Evolutionary conservation across 2,113 vertebrate species (phyloP), one percentile per base, ranked within the genome.

Genomic region (Neodon shergylaensis): DNA sequence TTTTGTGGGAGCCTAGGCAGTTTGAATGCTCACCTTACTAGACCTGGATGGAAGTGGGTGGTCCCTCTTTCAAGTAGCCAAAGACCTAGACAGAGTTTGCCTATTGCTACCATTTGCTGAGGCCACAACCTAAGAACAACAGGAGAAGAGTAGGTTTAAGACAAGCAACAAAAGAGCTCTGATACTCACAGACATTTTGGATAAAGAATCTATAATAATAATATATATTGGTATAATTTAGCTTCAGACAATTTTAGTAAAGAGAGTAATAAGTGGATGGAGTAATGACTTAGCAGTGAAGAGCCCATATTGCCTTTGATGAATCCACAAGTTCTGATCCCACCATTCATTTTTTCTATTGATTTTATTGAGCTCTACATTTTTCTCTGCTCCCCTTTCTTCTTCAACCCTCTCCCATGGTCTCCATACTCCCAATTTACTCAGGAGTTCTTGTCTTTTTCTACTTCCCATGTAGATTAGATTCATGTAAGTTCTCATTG

Each of bases 11-110:
- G n/a, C n/a, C n/a, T n/a, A n/a, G n/a, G n/a, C n/a, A n/a, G n/a
- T n/a, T n/a, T n/a, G n/a, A n/a, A n/a, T n/a, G n/a, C n/a, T n/a
- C n/a, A n/a, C n/a, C n/a, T n/a, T n/a, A n/a, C n/a, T n/a, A n/a
- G n/a, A n/a, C n/a, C n/a, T n/a, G n/a, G n/a, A n/a, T n/a, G n/a
- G n/a, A n/a, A n/a, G n/a, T n/a, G n/a, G n/a, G n/a, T n/a, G n/a
- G 68, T 89, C 79, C 10, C 24, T 83, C 49, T 90, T 91, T 78
- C n/a, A 82, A 90, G 73, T 61, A 73, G 42, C 24, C 49, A 93
- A 84, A 74, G 85, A 87, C 90, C 90, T 96, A 79, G n/a, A 79
- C 33, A 92, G 74, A 95, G 31, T 44, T 58, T 88, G 81, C 47
- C 76, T 21, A 88, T 94, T 66, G 5, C 28, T 83, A 14, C 8